phyloP scores from a whole-genome alignment of 2,888 invertebrate genomes.

The Shargacucullia verbasci region DNA sequence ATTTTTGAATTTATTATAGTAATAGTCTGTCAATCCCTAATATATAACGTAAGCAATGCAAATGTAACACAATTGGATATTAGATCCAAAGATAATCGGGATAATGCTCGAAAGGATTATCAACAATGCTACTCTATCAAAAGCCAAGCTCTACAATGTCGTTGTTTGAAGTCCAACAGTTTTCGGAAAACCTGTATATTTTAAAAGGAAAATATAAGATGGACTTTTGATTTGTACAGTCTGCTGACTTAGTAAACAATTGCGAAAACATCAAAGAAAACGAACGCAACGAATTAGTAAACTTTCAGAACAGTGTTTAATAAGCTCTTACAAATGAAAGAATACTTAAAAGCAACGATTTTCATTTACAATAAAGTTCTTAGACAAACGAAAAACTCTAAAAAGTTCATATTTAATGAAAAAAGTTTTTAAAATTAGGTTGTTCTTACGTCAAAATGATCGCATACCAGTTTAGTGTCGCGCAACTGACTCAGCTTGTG shows the following conservation, averaged over 20 bases:
- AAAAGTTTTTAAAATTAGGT: conserved; percentile 58
- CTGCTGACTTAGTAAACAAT: conserved; percentile 14
- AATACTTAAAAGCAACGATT: conserved; percentile 39
- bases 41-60: too few species aligned
- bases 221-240: conserved; percentile 11
- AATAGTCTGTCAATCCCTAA: conserved; percentile 41
- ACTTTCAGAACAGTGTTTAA: conserved; percentile 40
- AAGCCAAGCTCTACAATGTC: neutral
- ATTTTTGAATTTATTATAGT: conserved; percentile 44
- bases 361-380: conserved; percentile 46
- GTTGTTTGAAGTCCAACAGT: conserved; percentile 1
- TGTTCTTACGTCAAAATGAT: conserved; percentile 58
- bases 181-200: neutral
- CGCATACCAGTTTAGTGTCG: conserved; percentile 74
- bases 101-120: neutral
- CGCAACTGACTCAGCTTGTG: conserved; percentile 61
- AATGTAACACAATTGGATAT: conserved; percentile 17
- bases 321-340: conserved; percentile 38
- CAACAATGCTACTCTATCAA: conserved; percentile 6
- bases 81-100: conserved; percentile 5
- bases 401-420: conserved; percentile 56
- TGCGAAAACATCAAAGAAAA: conserved; percentile 35
- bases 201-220: neutral
- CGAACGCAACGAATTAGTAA: conserved; percentile 41
- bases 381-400: conserved; percentile 35